These are phyloP conservation scores for Cygnus buccinator DNA, from an alignment of 2,113 vertebrate species.

Conservation along the genomic window DNA sequence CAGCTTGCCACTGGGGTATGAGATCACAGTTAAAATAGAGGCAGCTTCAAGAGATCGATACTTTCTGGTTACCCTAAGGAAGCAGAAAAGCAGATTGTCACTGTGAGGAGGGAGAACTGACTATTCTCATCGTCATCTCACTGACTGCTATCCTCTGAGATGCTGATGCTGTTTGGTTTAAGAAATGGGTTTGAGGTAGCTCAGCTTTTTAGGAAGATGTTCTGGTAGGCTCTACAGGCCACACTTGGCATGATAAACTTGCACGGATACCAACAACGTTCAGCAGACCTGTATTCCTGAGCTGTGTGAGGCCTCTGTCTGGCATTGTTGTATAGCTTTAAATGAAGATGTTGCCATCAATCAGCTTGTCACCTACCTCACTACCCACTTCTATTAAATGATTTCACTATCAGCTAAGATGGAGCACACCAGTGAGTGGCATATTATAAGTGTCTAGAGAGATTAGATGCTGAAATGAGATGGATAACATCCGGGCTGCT, in stretches of 20 bases:
- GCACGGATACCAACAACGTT: background rate
- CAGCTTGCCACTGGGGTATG: background rate
- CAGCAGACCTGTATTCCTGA: background rate
- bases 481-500: conserved; percentile 46
- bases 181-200: background rate
- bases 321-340: background rate
- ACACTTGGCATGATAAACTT: background rate
- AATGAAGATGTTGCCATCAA: conserved; percentile 53
- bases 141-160: background rate
- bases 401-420: conserved; percentile 67
- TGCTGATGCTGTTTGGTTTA: background rate
- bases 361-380: conserved; percentile 62
- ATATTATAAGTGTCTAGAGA: conserved; percentile 66
- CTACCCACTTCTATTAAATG: conserved; percentile 67
- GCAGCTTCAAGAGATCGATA: background rate
- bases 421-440: conserved; percentile 54
- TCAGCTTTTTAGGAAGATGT: background rate
- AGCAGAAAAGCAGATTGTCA: background rate
- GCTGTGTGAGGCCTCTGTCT: conserved; percentile 7
- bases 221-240: background rate
- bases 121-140: background rate
- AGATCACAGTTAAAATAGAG: background rate
- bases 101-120: background rate
- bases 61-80: background rate
- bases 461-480: conserved; percentile 68